Evolutionary conservation across 2,888 invertebrate genomes (phyloP), one percentile per base, ranked within the genome.

Genomic region (Troides helena): DNA sequence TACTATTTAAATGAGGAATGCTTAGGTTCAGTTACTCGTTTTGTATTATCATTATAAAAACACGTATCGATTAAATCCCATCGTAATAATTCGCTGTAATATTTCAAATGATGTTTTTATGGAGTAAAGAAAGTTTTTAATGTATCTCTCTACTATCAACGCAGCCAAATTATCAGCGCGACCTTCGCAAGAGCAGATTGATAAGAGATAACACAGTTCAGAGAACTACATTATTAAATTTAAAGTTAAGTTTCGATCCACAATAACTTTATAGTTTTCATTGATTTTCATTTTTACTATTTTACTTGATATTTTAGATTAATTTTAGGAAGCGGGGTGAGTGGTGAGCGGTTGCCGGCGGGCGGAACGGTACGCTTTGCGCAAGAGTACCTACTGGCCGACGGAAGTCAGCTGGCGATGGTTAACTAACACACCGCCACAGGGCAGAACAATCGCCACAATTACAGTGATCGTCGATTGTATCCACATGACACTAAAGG

Each of bases 171-270:
- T 88, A 92, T 92, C 91, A 85, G 79, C 65, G 74, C 84, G 90
- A 89, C 92, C 92, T 91, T 92, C 88, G 80, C 86, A 85, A 87
- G 89, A 90, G 87, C 87, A 89, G 85, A 86, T 89, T 90, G 92
- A 91, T 91, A 92, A 90, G 83, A 89, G 90, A 92, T 91, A 92
- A 88, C 86, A 81, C 76, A 79, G 81, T 83, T 74, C 74, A 74
- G 72, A 72, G 67, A 69, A 66, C 77, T 78, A 73, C 63, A 58
- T 64, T 69, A 63, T 63, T 63, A 60, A 23, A 66, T 23, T 59
- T 65, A 65, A 50, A 39, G 21, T 23, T 58, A 58, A 39, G 63
- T 70, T 66, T 17, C 46, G 17, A 59, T 63, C 18, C 60, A 62
- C 63, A 23, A 36, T 36, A 62, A 63, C 10, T 58, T 46, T 67